Percentiles rank a stretch among this genome's conserved stretches.
These are phyloP conservation scores for Uromys caudimaculatus DNA, from an alignment of 2,797 vertebrate genomes.

Conservation along the genomic window DNA sequence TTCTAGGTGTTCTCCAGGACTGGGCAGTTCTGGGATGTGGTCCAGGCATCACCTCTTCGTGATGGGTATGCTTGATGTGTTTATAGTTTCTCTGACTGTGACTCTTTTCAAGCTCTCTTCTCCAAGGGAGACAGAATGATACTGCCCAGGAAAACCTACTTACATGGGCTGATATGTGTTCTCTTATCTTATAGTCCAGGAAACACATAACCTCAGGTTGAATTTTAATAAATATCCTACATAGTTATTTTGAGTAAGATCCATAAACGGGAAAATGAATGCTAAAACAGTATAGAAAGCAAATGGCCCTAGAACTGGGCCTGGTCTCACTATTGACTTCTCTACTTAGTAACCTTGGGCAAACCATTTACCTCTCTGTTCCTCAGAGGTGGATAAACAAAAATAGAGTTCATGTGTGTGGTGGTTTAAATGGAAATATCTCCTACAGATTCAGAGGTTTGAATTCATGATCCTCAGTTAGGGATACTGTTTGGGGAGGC, in stretches of 20 bases:
- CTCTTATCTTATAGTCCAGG: neutral
- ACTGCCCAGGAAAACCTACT: neutral
- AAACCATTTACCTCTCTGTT: constrained; percentile 33
- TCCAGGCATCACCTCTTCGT: neutral
- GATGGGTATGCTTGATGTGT: neutral
- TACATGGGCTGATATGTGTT: neutral
- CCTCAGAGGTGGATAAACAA: constrained; percentile 38
- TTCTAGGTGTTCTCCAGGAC: neutral
- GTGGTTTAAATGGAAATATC: neutral
- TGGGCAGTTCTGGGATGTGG: neutral
- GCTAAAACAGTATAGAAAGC: neutral
- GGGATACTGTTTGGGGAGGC: neutral
- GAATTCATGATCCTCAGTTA: neutral
- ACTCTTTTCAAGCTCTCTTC: constrained; percentile 1
- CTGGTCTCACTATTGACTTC: constrained; percentile 3
- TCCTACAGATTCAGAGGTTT: neutral
- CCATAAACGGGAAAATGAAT: constrained; percentile 1
- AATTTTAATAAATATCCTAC: constrained; percentile 20
- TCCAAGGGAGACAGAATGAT: neutral
- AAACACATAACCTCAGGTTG: neutral
- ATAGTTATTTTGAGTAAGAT: neutral
- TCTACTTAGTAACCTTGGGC: neutral
- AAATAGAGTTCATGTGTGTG: neutral
- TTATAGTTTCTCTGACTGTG: neutral
- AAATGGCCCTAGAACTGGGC: neutral